phyloP scores from a whole-genome alignment of 2,113 vertebrate species.

The Brachypodius melanocephalos region DNA sequence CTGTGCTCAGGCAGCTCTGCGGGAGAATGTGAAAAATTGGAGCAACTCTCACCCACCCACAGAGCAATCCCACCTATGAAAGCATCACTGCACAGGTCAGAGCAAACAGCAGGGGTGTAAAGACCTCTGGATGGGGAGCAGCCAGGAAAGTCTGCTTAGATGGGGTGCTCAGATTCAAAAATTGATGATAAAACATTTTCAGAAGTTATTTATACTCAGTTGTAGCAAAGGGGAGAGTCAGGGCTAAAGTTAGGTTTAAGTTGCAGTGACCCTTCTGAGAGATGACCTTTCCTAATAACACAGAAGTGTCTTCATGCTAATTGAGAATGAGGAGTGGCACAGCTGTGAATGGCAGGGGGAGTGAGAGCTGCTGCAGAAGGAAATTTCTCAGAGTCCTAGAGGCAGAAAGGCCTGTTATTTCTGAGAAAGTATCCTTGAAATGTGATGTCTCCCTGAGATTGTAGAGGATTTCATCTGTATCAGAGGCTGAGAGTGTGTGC shows the following conservation, averaged over 20 bases:
- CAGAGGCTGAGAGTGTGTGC: background rate
- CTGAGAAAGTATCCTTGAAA: background rate
- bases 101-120: accelerated
- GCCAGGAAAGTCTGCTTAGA: background rate
- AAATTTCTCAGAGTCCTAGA: background rate
- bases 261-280: background rate
- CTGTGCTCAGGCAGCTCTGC: background rate
- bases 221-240: background rate
- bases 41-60: background rate
- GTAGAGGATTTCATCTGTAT: background rate
- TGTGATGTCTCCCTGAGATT: background rate
- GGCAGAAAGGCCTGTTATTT: background rate
- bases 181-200: background rate
- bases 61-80: background rate
- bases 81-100: background rate
- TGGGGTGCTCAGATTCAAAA: background rate
- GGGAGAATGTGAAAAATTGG: background rate
- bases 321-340: background rate
- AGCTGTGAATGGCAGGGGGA: background rate
- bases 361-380: background rate
- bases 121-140: background rate
- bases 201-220: background rate
- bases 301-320: background rate
- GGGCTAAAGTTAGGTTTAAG: background rate
- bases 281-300: background rate